Evolutionary conservation across 2,113 vertebrate genomes (phyloP), one percentile per base, ranked within the genome.

Genomic region (Elachura formosa): DNA sequence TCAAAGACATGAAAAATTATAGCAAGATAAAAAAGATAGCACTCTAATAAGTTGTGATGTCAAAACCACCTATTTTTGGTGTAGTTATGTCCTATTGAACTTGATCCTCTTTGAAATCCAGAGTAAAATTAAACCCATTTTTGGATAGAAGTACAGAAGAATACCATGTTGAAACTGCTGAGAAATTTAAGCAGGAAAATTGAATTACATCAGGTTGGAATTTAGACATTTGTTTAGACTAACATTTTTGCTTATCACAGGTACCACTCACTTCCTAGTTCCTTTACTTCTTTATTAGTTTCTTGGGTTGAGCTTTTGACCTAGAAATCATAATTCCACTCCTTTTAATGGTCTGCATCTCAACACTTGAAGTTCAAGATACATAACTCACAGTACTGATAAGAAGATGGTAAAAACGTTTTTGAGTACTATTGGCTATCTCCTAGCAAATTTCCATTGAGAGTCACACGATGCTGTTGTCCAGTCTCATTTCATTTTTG

Each of bases 231-330:
- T 92, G 71, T 89, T 95, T 91, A 87, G 81, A 58, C 78, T 91
- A 93, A 11, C 24, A 66, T 69, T 94, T 94, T 56, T 94, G n/a
- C 91, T 96, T 95, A 96, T 95, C 89, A 55, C 34, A n/a, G 15
- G 51, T 95, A 91, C 81, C 67, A 45, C 13, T 87, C 89, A 34
- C 43, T 80, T 92, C 33, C 40, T 73, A 59, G 81, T 59, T 69
- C 51, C 20, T 93, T 76, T 80, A 41, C 55, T 76, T 88, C 48
- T 51, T 2, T 0, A 43, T 80, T 92, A 63, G 74, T 31, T 83
- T 15, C 55, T 79, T 58, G 34, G 46, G 16, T 76, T 78, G 38
- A 46, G n/a, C 29, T 81, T 76, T 86, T 92, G 74, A 94, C 67
- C 71, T 75, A 76, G 58, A 87, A 82, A 43, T 87, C 45, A 21